Base-by-base conservation (phyloP, 2,888 invertebrate species). In the Drosophila cracens region DNA sequence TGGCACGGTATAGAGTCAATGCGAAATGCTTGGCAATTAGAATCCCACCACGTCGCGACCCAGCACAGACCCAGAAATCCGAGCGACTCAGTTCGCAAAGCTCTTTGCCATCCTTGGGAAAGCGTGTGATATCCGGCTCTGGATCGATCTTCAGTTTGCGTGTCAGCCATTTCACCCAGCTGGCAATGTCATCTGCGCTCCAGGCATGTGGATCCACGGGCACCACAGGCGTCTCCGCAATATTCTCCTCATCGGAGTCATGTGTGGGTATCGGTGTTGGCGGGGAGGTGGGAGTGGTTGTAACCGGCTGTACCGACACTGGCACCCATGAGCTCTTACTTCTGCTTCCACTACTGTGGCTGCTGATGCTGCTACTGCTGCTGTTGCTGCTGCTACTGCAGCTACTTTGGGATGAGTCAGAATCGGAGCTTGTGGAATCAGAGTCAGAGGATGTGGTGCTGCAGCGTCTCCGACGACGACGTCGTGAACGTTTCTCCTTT, bases 81-180 rank as follows among this genome's bases (percentile, higher is more conserved):
- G 95, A 94, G 68, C 95, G 94, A 43, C 94, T 95, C 89, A 97
- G 93, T 53, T 93, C 91, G 79, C 95, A 94, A 38, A 96, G 92
- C 77, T 95, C 95, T 33, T 91, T 89, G 6, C 96, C 96, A 7
- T 92, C 93, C 65, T 90, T 92, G 11, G 95, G 95, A 90, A 96
- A 95, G 77, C 94, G 93, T 29, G 92, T 79, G 4, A 93, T 86
- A 79, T 94, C 94, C 43, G 95, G 95, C 71, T 93, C 89, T 8
- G 95, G 94, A 53, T 93, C 93, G 70, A 96, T 93, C 46, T 94
- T 93, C 86, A 96, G 95, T 82, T 94, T 94, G 61, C 93, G 93
- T 36, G 94, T 93, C 83, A 95, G 94, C 95, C 96, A 96, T 49
- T 92, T 92, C 53, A 96, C 91, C 96, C 96, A 96, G 54, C 94